Evolutionary conservation across 2,888 invertebrate species (phyloP).

Genomic region (Chymomyza procnemis): DNA sequence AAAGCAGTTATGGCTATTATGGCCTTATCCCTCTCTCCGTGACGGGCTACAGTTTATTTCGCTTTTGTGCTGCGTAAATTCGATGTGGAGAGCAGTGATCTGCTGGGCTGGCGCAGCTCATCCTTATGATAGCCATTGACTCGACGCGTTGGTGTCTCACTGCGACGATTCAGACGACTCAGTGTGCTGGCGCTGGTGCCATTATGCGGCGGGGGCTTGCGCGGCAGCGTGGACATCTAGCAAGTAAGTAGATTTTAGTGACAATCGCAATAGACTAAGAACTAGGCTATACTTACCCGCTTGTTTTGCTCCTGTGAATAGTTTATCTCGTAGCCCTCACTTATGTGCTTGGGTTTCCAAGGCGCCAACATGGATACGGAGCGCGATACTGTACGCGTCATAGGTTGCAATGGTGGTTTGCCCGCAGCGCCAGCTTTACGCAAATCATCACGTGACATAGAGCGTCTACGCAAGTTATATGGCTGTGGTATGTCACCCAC

Average conservation of each 20-base stretch:
- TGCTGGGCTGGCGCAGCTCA: constrained; percentile 68
- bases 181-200: constrained; percentile 69
- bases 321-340: constrained; percentile 87
- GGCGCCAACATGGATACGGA: constrained; percentile 91
- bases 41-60: constrained; percentile 33
- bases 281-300: constrained; percentile 61
- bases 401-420: constrained; percentile 74
- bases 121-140: constrained; percentile 69
- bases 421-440: constrained; percentile 80
- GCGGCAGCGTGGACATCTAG: constrained; percentile 74
- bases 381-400: constrained; percentile 86
- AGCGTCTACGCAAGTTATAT: constrained; percentile 82
- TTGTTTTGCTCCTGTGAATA: constrained; percentile 83
- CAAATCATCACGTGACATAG: constrained; percentile 87
- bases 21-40: not conserved
- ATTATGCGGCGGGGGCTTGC: constrained; percentile 69
- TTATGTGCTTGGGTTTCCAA: constrained; percentile 88
- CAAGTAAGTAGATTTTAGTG: not conserved
- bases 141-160: constrained; percentile 57
- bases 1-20: not conserved
- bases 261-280: too few species aligned
- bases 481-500: constrained; percentile 92
- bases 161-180: constrained; percentile 66
- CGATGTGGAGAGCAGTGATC: constrained; percentile 75
- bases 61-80: constrained; percentile 66